Evolutionary conservation across 2,888 invertebrate species (phyloP).

Genomic region (Eretmocerus hayati): DNA sequence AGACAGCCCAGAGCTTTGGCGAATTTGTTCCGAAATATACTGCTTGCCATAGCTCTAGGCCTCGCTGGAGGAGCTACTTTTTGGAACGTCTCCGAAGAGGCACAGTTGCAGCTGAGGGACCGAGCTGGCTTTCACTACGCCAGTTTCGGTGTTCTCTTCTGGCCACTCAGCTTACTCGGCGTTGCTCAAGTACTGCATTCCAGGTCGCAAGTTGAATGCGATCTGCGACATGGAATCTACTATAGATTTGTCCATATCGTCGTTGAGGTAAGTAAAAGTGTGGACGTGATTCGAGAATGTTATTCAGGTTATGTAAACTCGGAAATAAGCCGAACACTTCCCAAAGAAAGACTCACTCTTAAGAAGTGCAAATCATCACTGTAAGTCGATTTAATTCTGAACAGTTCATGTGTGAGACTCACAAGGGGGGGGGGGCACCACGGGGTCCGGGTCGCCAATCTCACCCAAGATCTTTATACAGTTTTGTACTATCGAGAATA

Average conservation of each 20-base stretch:
- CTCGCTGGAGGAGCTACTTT: constrained; percentile 79
- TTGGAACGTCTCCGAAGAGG: constrained; percentile 77
- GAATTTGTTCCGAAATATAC: constrained; percentile 68
- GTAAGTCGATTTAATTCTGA: too few species aligned
- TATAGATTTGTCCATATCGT: constrained; percentile 71
- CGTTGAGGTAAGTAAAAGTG: constrained; percentile 57
- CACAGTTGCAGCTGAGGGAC: constrained; percentile 66
- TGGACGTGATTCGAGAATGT: too few species aligned
- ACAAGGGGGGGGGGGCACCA: too few species aligned
- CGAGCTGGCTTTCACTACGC: constrained; percentile 82
- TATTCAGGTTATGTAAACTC: too few species aligned
- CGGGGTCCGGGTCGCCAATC: too few species aligned
- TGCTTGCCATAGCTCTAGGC: constrained; percentile 75
- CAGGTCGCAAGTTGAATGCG: constrained; percentile 63
- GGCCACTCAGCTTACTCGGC: constrained; percentile 58
- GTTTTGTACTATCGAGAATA: too few species aligned
- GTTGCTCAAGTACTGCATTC: constrained; percentile 46
- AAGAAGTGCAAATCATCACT: too few species aligned
- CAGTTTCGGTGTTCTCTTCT: constrained; percentile 67
- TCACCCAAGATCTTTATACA: too few species aligned
- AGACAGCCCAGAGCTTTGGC: constrained; percentile 80
- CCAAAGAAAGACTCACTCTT: too few species aligned
- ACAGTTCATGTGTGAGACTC: too few species aligned
- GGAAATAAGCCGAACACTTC: too few species aligned
- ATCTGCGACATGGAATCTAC: constrained; percentile 74